Evolutionary conservation across 1,140 invertebrate species (phyloP), one percentile per base, ranked within the genome.

Genomic region (Protaetia brevitarsis): DNA sequence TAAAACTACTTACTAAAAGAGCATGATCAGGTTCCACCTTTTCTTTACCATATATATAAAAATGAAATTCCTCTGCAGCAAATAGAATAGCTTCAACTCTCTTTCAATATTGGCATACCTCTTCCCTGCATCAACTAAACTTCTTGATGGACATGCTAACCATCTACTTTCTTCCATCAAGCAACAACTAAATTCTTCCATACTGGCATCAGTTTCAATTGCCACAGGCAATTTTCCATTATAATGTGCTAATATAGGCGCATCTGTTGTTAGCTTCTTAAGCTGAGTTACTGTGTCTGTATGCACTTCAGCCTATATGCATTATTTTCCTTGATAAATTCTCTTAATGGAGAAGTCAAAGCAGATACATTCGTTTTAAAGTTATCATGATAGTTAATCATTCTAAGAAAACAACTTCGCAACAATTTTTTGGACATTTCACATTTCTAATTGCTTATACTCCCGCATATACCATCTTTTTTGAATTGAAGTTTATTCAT

Each of bases 91-190:
- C 78, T 80, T 69, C 4, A 76, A 64, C 69, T 83, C 79, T 58
- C 79, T 81, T 65, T 83, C 80, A 27, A 81, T 82, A 64, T 77
- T 74, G 0, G 77, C 69, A 66, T 79, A 83, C 1, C 68, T 67
- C 64, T 41, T 8, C 19, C 45, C 34, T 21, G 62, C 28, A 7
- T 23, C 34, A 37, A 6, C 45, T 8, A 63, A 69, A 63, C 66
- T 63, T 64, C 73, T 64, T 4, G 73, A 78, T 1, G 78, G 75
- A 74, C 73, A 82, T 26, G 73, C 71, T 10, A 82, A 68, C 11
- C 74, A 77, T 36, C 74, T 67, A 27, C 69, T 68, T 61, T 73
- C 68, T 66, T 83, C 79, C 7, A 79, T 31, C 10, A 82, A 63
- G 41, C 75, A 73, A 11, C 72, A 73, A 8, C 77, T 79, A 19